Evolutionary conservation across 2,888 invertebrate species (phyloP).

Genomic region (Caenorhabditis wallacei): DNA sequence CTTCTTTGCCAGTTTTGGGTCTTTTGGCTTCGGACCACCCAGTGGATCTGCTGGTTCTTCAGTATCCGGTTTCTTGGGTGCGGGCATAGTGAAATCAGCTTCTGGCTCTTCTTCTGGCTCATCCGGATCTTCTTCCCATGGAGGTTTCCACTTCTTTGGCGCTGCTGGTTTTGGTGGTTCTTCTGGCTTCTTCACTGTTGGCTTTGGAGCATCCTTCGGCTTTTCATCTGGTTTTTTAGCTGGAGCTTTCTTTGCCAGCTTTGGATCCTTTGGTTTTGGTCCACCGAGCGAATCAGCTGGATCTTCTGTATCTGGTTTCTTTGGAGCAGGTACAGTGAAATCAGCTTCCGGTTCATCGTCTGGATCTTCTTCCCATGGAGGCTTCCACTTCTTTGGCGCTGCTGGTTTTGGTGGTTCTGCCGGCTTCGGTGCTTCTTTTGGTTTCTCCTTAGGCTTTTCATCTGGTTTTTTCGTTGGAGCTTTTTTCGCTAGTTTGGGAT

Average conservation of each 20-base stretch:
- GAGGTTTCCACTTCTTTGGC: constrained; percentile 58
- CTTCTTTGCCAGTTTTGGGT: constrained; percentile 57
- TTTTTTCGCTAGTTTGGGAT: constrained; percentile 62
- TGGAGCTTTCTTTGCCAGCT: constrained; percentile 53
- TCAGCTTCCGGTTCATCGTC: constrained; percentile 49
- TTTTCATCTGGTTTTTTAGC: constrained; percentile 19
- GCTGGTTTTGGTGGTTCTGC: constrained; percentile 49
- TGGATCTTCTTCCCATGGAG: constrained; percentile 57
- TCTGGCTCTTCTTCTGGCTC: constrained; percentile 52
- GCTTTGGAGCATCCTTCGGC: constrained; percentile 16
- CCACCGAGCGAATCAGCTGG: constrained; percentile 67
- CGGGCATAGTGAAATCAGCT: constrained; percentile 57
- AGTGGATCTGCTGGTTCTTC: constrained; percentile 69
- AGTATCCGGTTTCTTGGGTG: constrained; percentile 61
- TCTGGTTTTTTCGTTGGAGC: constrained; percentile 56
- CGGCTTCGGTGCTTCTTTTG: constrained; percentile 35
- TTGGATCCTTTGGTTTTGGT: constrained; percentile 67
- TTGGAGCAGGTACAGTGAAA: constrained; percentile 41
- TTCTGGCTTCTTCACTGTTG: neutral
- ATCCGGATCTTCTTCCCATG: constrained; percentile 55
- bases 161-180: constrained; percentile 47
- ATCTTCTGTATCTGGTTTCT: constrained; percentile 59
- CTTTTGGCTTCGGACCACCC: constrained; percentile 57
- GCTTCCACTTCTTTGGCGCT: constrained; percentile 63
- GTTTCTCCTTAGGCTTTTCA: constrained; percentile 33